Conservation (phyloP, 2,113 vertebrate genomes). For the Pionites leucogaster region DNA sequence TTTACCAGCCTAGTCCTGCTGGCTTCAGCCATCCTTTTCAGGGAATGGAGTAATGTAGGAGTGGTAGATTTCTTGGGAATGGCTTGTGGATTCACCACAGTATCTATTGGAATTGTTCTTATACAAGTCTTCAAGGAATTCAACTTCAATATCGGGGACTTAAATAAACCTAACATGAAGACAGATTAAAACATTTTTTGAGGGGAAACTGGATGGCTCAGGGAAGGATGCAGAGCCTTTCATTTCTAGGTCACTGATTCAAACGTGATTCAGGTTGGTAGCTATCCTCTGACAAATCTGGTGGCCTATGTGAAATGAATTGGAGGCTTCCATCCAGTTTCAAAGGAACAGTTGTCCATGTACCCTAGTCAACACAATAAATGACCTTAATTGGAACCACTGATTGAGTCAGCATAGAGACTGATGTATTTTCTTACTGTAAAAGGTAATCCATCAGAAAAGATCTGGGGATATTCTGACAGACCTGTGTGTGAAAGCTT, state of each 20-base stretch:
- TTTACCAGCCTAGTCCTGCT: slow-evolving; percentile 90
- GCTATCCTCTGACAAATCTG: background rate
- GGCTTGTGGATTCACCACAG: slow-evolving; percentile 87
- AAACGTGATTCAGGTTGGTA: background rate
- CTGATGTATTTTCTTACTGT: slow-evolving; percentile 33
- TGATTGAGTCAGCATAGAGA: slow-evolving; percentile 55
- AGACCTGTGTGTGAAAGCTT: background rate
- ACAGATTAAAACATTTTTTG: slow-evolving; percentile 70
- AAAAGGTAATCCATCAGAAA: background rate
- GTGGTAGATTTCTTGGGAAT: slow-evolving; percentile 86
- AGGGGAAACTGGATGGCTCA: slow-evolving; percentile 51
- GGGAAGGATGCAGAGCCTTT: slow-evolving; percentile 39
- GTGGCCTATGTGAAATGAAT: slow-evolving; percentile 32
- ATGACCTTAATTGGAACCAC: background rate
- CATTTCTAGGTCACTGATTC: slow-evolving; percentile 59
- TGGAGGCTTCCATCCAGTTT: slow-evolving; percentile 59
- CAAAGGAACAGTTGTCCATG: slow-evolving; percentile 25
- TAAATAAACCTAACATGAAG: slow-evolving; percentile 79
- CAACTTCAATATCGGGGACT: slow-evolving; percentile 80
- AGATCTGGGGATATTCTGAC: background rate
- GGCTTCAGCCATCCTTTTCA: slow-evolving; percentile 92
- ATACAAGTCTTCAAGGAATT: slow-evolving; percentile 92
- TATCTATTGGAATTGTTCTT: slow-evolving; percentile 89
- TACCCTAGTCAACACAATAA: slow-evolving; percentile 29
- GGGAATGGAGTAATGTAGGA: slow-evolving; percentile 89